phyloP scores from a whole-genome alignment of 2,888 invertebrate genomes.

The Andrena chrysosceles region DNA sequence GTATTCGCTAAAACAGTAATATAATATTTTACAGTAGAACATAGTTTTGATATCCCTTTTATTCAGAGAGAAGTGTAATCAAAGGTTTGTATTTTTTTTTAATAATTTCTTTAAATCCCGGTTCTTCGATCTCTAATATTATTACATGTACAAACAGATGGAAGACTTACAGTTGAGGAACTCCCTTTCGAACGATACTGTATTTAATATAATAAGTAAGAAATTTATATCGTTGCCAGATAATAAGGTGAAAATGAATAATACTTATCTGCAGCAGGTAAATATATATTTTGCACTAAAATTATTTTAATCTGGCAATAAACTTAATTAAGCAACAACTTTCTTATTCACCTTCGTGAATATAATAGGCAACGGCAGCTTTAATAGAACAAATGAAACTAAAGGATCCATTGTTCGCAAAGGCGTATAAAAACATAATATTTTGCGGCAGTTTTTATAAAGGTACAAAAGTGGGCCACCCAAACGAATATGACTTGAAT shows the following conservation, averaged over 20 bases:
- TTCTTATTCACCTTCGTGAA: constrained; percentile 3
- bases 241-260: constrained; percentile 62
- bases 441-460: constrained; percentile 88
- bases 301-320: background rate
- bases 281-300: background rate
- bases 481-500: constrained; percentile 88
- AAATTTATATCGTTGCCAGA: constrained; percentile 69
- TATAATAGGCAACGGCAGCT: constrained; percentile 65
- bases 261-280: constrained; percentile 65
- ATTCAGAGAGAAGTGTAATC: too few relatives aligned
- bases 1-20: too few relatives aligned
- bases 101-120: background rate
- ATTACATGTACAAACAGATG: constrained; percentile 26
- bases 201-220: constrained; percentile 68
- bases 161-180: background rate
- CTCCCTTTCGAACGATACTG: constrained; percentile 50
- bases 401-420: constrained; percentile 78
- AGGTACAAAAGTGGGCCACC: constrained; percentile 87
- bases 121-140: constrained; percentile 1
- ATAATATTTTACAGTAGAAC: too few relatives aligned
- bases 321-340: constrained; percentile 8
- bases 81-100: background rate
- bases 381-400: constrained; percentile 79
- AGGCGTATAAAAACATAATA: constrained; percentile 79
- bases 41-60: too few relatives aligned